These are phyloP conservation scores for Dasyprocta punctata DNA, from an alignment of 2,113 vertebrate genomes.

Conservation along the genomic window DNA sequence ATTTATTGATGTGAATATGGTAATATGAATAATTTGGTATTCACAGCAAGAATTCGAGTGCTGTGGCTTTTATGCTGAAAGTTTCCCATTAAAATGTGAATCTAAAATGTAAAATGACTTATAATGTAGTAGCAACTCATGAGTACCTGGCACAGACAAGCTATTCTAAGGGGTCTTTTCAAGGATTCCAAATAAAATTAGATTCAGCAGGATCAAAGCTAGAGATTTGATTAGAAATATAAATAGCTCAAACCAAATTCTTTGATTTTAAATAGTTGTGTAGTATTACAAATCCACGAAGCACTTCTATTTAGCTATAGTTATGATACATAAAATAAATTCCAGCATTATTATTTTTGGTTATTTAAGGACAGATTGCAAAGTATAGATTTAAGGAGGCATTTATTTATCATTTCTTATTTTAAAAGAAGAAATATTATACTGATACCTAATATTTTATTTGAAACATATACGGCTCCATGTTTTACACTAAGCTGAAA, in stretches of 20 bases:
- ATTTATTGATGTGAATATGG: conserved; percentile 81
- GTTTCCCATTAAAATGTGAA: conserved; percentile 74
- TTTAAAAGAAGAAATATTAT: not conserved
- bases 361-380: not conserved
- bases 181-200: conserved; percentile 69
- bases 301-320: not conserved
- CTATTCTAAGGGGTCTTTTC: conserved; percentile 55
- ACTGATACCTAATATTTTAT: not conserved
- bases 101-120: conserved; percentile 72
- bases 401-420: not conserved
- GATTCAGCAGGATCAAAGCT: conserved; percentile 58
- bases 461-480: not conserved
- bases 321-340: not conserved
- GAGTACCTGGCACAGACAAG: conserved; percentile 62
- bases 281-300: not conserved
- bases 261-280: conserved; percentile 62
- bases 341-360: not conserved
- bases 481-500: not conserved
- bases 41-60: conserved; percentile 73
- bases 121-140: conserved; percentile 31
- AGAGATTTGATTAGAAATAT: conserved; percentile 71
- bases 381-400: not conserved
- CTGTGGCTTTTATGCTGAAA: conserved; percentile 69
- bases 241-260: conserved; percentile 55
- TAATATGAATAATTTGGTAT: conserved; percentile 79